These are phyloP conservation scores for Leucophenga varia DNA, from an alignment of 1,140 invertebrate species.

Conservation along the genomic window DNA sequence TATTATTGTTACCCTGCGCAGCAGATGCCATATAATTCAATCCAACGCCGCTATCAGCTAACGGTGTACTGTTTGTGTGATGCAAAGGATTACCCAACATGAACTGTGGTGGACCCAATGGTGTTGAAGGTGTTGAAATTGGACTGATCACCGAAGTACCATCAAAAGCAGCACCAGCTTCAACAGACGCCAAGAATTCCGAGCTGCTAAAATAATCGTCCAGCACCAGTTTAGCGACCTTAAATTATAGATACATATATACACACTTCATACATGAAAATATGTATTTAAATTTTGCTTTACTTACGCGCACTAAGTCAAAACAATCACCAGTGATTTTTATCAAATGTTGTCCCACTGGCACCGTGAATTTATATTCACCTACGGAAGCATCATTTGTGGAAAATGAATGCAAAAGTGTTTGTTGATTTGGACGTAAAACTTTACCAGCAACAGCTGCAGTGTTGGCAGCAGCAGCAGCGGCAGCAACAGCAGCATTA, in stretches of 20 bases:
- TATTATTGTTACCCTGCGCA: slow-evolving; percentile 29
- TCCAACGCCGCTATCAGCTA: slow-evolving; percentile 52
- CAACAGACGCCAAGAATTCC: slow-evolving; percentile 51
- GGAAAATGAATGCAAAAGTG: slow-evolving; percentile 76
- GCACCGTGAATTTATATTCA: slow-evolving; percentile 85
- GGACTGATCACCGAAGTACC: slow-evolving; percentile 40
- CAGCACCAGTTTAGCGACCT: slow-evolving; percentile 82
- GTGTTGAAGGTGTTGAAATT: slow-evolving; percentile 47
- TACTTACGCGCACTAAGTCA: slow-evolving; percentile 76
- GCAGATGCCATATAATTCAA: slow-evolving; percentile 36
- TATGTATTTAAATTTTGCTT: slow-evolving; percentile 4
- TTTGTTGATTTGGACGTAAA: slow-evolving; percentile 59
- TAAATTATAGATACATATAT: slow-evolving; percentile 21
- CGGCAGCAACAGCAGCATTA: slow-evolving; percentile 22
- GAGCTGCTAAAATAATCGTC: slow-evolving; percentile 74
- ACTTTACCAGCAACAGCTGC: slow-evolving; percentile 56
- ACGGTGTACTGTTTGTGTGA: slow-evolving; percentile 20
- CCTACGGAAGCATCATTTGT: slow-evolving; percentile 80
- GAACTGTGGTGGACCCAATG: slow-evolving; percentile 44
- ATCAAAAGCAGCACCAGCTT: slow-evolving; percentile 52
- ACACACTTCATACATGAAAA: neutral
- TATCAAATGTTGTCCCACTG: slow-evolving; percentile 74
- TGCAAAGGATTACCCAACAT: slow-evolving; percentile 32
- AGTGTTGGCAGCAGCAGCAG: slow-evolving; percentile 37
- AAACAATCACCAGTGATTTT: slow-evolving; percentile 82